Conservation (phyloP, 2,888 invertebrate genomes). For the Pherbina coryleti region DNA sequence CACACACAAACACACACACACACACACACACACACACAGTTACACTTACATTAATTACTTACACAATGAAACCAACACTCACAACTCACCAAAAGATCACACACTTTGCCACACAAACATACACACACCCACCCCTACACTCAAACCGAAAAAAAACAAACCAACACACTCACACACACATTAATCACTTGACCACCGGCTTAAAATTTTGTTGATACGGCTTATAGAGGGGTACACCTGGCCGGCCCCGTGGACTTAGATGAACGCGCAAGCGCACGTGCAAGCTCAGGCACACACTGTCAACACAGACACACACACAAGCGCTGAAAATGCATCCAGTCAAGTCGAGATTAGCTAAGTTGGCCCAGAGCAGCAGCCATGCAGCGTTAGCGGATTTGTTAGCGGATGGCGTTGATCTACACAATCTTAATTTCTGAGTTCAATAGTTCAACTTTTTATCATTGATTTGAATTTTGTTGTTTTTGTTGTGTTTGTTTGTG, state of each 20-base stretch:
- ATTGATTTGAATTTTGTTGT: slow-evolving; percentile 1
- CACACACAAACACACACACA: background rate
- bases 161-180: slow-evolving; percentile 39
- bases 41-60: slow-evolving; percentile 26
- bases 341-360: too few relatives aligned
- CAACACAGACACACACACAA: background rate
- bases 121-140: slow-evolving; percentile 19
- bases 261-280: slow-evolving; percentile 24
- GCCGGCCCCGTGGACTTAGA: slow-evolving; percentile 57
- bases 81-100: background rate
- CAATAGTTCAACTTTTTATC: background rate
- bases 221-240: slow-evolving; percentile 53
- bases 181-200: slow-evolving; percentile 65
- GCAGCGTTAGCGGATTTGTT: background rate
- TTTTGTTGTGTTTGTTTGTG: slow-evolving; percentile 7
- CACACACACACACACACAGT: background rate
- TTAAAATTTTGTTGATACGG: slow-evolving; percentile 67
- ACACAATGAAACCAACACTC: background rate
- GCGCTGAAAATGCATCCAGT: too few relatives aligned
- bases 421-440: background rate
- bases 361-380: too few relatives aligned
- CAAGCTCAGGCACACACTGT: slow-evolving; percentile 24
- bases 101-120: background rate
- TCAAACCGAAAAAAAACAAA: slow-evolving; percentile 29
- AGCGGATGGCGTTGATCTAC: background rate